Evolutionary conservation across 2,113 vertebrate genomes (phyloP).

Genomic region (Cyrtonyx montezumae): DNA sequence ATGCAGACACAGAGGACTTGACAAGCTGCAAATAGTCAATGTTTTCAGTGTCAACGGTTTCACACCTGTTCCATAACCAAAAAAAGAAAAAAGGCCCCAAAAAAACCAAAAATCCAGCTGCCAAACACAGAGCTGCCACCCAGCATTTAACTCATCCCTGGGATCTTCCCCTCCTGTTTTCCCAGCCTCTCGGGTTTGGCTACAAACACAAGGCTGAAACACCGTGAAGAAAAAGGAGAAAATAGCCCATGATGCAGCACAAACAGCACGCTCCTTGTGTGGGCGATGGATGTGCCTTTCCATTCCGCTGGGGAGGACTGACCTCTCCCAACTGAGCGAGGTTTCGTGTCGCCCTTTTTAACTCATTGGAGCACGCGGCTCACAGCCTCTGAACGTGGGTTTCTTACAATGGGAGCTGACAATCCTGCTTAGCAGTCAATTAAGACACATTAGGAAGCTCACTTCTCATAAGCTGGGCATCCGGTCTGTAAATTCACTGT

Average conservation of each 20-base stretch:
- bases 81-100: not conserved
- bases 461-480: constrained; percentile 29
- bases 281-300: constrained; percentile 48
- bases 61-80: constrained; percentile 33
- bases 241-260: not conserved
- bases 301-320: constrained; percentile 13
- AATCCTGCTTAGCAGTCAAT: not conserved
- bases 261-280: constrained; percentile 26
- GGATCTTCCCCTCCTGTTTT: not conserved
- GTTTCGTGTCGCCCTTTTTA: constrained; percentile 31
- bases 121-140: not conserved
- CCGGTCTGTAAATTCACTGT: not conserved
- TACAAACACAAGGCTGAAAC: not conserved
- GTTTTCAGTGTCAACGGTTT: not conserved
- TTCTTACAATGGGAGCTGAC: not conserved
- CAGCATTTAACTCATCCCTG: constrained; percentile 6
- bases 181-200: not conserved
- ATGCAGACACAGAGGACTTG: fast-evolving
- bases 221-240: not conserved
- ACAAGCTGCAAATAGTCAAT: not conserved
- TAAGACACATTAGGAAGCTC: not conserved
- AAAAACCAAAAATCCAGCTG: not conserved
- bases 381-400: not conserved
- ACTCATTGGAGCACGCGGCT: not conserved
- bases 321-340: not conserved